Evolutionary conservation across 2,797 vertebrate genomes (phyloP), one percentile per base, ranked within the genome.

Genomic region (Pipistrellus pipistrellus): DNA sequence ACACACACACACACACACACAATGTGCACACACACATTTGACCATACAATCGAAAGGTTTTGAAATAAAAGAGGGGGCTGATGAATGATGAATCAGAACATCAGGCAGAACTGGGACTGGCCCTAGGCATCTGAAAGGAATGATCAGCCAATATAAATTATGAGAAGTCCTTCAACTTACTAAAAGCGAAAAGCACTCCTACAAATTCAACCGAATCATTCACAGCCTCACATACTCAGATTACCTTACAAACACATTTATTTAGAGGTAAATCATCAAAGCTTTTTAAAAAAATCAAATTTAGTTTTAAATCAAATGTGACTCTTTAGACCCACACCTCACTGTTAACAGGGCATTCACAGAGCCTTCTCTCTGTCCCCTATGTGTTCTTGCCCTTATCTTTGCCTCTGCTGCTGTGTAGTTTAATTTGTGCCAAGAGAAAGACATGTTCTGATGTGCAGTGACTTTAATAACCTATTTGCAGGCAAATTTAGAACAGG

Each of bases 401-500:
- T 80, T 88, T 73, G 48, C 69, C 38, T 91, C 78, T 68, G 72
- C 32, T 85, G 7, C 1, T 17, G 3, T 90, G 85, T 32, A 90
- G 41, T 71, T 96, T 92, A 86, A 92, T 90, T 88, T 96, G 27
- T 93, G 80, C 48, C 68, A 46, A 3, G 1, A 66, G 30, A 85
- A 93, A 94, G 90, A 86, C 55, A 87, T 75, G 38, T 13, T 94
- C 59, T 95, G 73, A 95, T 93, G 92, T 69, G 14, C 76, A 88
- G 20, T 95, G 82, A 90, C 85, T 95, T 95, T 95, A 95, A 90
- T 92, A 94, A 93, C 51, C 30, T 91, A 92, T 90, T 77, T 93
- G 18, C 38, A 93, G 87, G 66, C 35, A 95, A 96, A 95, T 82
- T 87, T 93, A 9, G 53, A 62, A 77, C 77, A 68, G 44, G 57